Evolutionary conservation across 2,888 invertebrate species (phyloP).

Genomic region (Drosophila subsilvestris): DNA sequence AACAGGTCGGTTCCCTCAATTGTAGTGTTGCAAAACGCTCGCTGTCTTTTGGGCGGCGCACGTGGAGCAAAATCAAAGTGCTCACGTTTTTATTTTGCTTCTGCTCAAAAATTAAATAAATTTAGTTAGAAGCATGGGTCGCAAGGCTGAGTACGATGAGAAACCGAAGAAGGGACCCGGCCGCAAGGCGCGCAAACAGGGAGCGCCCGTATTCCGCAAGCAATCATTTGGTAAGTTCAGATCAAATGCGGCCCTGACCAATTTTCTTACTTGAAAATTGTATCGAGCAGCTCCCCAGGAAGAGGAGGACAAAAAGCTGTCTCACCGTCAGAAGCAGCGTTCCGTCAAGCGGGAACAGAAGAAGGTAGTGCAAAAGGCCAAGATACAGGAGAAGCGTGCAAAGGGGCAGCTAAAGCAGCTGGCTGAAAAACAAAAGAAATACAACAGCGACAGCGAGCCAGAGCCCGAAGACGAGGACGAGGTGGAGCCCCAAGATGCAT

Average conservation of each 20-base stretch:
- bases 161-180: conserved; percentile 93
- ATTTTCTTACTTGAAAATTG: conserved; percentile 2
- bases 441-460: conserved; percentile 79
- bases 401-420: conserved; percentile 36
- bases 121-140: conserved; percentile 87
- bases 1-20: not conserved
- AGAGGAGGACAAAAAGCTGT: conserved; percentile 86
- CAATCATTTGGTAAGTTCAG: conserved; percentile 79
- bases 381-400: conserved; percentile 66
- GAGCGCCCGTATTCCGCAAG: conserved; percentile 87
- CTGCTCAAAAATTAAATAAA: conserved; percentile 19
- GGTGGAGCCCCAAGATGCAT: conserved; percentile 63
- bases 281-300: conserved; percentile 82
- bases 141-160: conserved; percentile 92
- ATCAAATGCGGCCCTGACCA: not conserved
- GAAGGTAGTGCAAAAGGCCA: conserved; percentile 82
- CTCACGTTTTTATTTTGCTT: conserved; percentile 36
- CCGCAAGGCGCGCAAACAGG: conserved; percentile 93
- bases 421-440: conserved; percentile 66
- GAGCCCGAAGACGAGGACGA: conserved; percentile 65
- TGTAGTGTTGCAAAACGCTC: conserved; percentile 11
- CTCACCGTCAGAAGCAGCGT: conserved; percentile 89
- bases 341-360: conserved; percentile 87
- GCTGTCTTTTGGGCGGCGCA: conserved; percentile 39
- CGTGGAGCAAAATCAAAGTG: conserved; percentile 30